A percentile compares a stretch with the other conserved stretches of the same genome.
phyloP scores from a whole-genome alignment of 2,797 vertebrate species.

The Coracias cyanogaster region DNA sequence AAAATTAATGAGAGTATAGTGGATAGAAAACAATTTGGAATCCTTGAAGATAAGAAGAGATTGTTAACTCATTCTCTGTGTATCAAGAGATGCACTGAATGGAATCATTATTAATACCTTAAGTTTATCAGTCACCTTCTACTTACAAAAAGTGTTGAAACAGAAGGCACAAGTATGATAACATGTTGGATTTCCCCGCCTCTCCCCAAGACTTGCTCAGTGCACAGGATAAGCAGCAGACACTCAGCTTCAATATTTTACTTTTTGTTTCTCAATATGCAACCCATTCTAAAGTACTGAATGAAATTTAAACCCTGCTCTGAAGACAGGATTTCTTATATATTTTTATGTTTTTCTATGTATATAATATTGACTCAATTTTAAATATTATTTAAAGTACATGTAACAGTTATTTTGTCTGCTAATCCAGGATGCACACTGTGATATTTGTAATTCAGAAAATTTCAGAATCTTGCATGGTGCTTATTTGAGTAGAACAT shows the following conservation, averaged over 20 bases:
- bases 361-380: not conserved
- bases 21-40: constrained; percentile 14
- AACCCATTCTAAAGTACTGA: not conserved
- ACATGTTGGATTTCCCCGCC: not conserved
- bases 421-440: not conserved
- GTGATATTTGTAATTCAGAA: not conserved
- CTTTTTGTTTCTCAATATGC: not conserved
- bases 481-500: not conserved
- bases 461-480: not conserved
- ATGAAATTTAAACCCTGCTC: not conserved
- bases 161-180: not conserved
- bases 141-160: not conserved
- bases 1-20: not conserved
- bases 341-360: not conserved
- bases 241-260: not conserved
- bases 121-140: not conserved
- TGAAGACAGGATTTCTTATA: not conserved
- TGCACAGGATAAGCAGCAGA: not conserved
- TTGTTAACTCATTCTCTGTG: not conserved
- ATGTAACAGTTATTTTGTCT: not conserved
- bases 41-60: constrained; percentile 28
- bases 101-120: not conserved
- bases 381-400: not conserved
- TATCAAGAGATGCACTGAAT: not conserved
- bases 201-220: not conserved